Evolutionary conservation across 2,888 invertebrate genomes (phyloP), one percentile per base, ranked within the genome.

Genomic region (Ennomos erosarius): DNA sequence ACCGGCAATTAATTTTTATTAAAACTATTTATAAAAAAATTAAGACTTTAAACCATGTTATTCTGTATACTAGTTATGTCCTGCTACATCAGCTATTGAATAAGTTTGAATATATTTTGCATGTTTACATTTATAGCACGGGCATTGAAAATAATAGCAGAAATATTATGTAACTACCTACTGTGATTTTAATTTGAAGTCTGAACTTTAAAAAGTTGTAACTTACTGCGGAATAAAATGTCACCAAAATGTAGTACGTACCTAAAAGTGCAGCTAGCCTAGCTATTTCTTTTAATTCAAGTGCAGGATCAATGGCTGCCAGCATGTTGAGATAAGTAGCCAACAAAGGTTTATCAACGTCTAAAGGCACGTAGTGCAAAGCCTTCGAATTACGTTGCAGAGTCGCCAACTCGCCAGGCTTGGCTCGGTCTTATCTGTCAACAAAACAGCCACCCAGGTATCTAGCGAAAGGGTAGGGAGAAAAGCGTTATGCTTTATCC

Each of bases 391-490:
- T 84, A 84, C 79, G 75, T 67, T 71, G 74, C 72, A 71, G 76
- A 68, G 68, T 63, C 64, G 68, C 73, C 67, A 74, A 67, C 67
- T 63, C 64, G 67, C 73, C 67, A 74, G 74, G 78, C 79, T 88
- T 87, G 88, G 86, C 87, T 73, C 68, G 67, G 62, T 70, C 84
- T 89, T 88, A 89, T 89, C 88, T 85, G 77, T 82, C 84, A 84
- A 84, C 85, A 82, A 82, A 84, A 82, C 75, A 79, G 68, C 76
- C 75, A 81, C 71, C 80, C 66, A 71, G 72, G 70, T 74, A 75
- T 70, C 70, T 74, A 66, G 49, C 47, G 61, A 71, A 73, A 76
- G 70, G 68, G 70, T 70, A 61, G 63, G 64, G 65, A 61, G 47
- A 40, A 75, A 75, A 67, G 66, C 69, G 67, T 69, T 69, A 71